phyloP scores from a whole-genome alignment of 2,797 vertebrate genomes.

The Esox lucius region DNA sequence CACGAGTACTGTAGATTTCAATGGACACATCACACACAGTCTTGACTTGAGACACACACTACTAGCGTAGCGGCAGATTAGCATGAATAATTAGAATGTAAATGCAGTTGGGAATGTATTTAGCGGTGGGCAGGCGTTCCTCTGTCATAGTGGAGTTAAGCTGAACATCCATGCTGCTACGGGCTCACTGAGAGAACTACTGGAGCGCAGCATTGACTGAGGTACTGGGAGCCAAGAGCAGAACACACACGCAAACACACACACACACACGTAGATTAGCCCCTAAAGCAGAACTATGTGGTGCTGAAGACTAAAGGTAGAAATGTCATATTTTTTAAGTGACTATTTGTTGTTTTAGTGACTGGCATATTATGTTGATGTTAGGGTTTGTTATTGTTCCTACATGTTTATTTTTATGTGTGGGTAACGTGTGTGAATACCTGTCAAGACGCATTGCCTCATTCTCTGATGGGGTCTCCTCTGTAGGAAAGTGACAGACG shows the following conservation, averaged over 20 bases:
- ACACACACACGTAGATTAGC: constrained; percentile 53
- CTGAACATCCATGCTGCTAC: constrained; percentile 62
- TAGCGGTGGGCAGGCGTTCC: constrained; percentile 61
- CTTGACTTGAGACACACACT: constrained; percentile 12
- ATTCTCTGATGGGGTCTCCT: background rate
- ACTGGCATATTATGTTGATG: constrained; percentile 62
- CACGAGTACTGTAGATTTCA: background rate
- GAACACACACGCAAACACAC: constrained; percentile 20
- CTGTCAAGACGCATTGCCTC: constrained; percentile 9
- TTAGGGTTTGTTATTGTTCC: background rate
- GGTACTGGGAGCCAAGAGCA: constrained; percentile 58
- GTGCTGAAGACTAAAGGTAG: constrained; percentile 40
- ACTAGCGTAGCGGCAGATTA: constrained; percentile 49
- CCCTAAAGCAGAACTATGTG: constrained; percentile 49
- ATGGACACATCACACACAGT: background rate
- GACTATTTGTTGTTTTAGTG: constrained; percentile 70
- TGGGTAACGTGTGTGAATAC: background rate
- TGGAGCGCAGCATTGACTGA: constrained; percentile 57
- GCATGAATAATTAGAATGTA: constrained; percentile 65
- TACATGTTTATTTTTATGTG: background rate
- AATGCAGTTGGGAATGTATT: constrained; percentile 65
- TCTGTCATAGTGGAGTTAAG: constrained; percentile 68
- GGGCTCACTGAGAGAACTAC: constrained; percentile 57
- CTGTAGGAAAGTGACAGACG: background rate
- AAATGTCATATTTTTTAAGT: constrained; percentile 68